Conservation (phyloP, 2,113 vertebrate species). For the Sebastes schlegelii region DNA sequence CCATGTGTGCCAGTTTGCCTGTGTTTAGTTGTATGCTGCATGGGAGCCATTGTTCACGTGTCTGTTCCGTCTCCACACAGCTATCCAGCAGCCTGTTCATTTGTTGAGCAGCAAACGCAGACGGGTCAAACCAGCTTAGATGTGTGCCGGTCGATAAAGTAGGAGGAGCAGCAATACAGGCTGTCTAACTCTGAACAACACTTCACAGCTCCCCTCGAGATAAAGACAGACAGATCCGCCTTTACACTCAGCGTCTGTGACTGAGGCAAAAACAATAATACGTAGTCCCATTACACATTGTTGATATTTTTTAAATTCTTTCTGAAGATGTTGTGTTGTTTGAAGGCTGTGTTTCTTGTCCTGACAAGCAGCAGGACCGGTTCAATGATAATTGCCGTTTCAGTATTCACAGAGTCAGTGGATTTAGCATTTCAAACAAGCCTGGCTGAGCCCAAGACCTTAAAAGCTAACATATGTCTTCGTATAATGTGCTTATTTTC, state of each 20-base stretch:
- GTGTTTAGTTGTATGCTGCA: neutral
- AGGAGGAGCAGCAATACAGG: conserved; percentile 42
- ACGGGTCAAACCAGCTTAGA: conserved; percentile 49
- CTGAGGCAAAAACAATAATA: neutral
- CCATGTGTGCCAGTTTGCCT: neutral
- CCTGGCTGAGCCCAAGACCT: neutral
- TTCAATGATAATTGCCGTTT: neutral
- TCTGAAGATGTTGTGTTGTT: neutral
- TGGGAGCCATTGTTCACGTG: neutral
- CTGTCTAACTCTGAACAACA: conserved; percentile 44
- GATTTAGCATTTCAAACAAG: neutral
- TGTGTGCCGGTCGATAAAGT: conserved; percentile 52
- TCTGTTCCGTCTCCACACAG: conserved; percentile 14
- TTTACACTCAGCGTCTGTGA: conserved; percentile 18
- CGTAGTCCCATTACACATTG: neutral
- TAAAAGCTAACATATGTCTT: neutral
- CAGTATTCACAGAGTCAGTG: neutral
- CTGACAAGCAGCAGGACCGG: neutral
- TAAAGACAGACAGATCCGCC: conserved; percentile 34
- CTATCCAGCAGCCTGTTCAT: conserved; percentile 23
- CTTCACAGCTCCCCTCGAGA: conserved; percentile 36
- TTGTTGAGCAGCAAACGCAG: conserved; percentile 36
- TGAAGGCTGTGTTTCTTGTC: neutral
- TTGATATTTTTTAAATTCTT: neutral
- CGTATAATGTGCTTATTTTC: neutral